These are phyloP conservation scores for Drosophila paranaensis DNA, from an alignment of 2,888 invertebrate genomes.

Conservation along the genomic window DNA sequence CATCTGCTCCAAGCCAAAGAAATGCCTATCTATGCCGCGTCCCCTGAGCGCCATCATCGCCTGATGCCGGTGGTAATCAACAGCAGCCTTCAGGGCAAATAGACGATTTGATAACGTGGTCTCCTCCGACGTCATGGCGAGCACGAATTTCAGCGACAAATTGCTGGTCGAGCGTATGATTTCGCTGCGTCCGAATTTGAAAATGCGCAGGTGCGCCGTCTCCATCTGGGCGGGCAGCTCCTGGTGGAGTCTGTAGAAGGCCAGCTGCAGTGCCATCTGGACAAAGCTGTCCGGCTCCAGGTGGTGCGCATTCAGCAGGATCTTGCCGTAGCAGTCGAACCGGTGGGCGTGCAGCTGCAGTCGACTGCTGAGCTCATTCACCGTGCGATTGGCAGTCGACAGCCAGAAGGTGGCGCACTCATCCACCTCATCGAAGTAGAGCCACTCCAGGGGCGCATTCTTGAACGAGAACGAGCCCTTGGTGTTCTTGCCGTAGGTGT, in stretches of 20 bases:
- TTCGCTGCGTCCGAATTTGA: constrained; percentile 94
- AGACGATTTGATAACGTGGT: constrained; percentile 86
- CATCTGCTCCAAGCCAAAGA: constrained; percentile 93
- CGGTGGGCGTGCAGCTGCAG: constrained; percentile 92
- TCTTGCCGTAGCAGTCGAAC: constrained; percentile 93
- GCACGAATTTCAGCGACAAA: constrained; percentile 92
- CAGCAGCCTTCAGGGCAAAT: constrained; percentile 89
- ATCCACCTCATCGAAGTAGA: constrained; percentile 85
- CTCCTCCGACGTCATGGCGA: constrained; percentile 87
- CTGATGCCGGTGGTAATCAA: constrained; percentile 92
- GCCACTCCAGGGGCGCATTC: constrained; percentile 62
- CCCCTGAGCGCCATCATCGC: constrained; percentile 87
- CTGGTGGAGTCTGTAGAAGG: constrained; percentile 91
- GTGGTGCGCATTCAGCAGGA: constrained; percentile 93
- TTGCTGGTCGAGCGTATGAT: constrained; percentile 95
- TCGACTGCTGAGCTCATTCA: constrained; percentile 89
- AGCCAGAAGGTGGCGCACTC: constrained; percentile 87
- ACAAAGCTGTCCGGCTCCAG: constrained; percentile 97
- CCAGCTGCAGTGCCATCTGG: constrained; percentile 96
- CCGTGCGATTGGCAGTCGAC: constrained; percentile 87
- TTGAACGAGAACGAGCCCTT: not conserved
- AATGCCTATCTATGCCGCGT: constrained; percentile 94
- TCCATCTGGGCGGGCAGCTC: constrained; percentile 95
- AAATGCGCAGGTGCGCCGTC: constrained; percentile 94
- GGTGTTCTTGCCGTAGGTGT: constrained; percentile 32